Percentiles rank a stretch among this genome's conserved stretches.
These are phyloP conservation scores for Glyptemys insculpta DNA, from an alignment of 2,797 vertebrate species.

Conservation along the genomic window DNA sequence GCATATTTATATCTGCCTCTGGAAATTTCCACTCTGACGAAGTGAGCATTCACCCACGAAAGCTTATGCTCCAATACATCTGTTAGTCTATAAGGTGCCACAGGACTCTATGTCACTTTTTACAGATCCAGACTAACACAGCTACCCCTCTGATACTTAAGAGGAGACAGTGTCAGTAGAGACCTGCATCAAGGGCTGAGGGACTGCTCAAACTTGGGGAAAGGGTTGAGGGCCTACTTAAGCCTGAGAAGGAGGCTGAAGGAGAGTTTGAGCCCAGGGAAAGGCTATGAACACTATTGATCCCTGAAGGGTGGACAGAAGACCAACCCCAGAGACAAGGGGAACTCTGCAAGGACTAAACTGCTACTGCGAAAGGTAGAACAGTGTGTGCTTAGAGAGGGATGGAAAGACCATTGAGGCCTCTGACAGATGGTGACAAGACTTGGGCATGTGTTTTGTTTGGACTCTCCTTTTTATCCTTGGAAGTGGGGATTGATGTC, in stretches of 20 bases:
- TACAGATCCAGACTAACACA: no score
- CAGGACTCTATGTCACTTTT: no score
- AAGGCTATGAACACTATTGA: not conserved
- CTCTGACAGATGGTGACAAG: not conserved
- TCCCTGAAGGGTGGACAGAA: not conserved
- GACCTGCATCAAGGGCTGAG: not conserved
- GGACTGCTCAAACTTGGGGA: not conserved
- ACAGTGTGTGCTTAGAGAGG: not conserved
- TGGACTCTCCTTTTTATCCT: not conserved
- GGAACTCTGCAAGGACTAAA: not conserved
- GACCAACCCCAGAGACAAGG: not conserved
- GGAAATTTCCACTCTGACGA: no score
- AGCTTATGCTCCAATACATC: no score
- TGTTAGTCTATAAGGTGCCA: no score
- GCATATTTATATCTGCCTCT: no score
- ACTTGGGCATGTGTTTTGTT: not conserved
- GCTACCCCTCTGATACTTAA: no score
- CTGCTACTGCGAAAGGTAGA: not conserved
- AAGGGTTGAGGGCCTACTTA: not conserved
- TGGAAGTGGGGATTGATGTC: not conserved
- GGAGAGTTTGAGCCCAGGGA: not conserved
- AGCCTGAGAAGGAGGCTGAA: not conserved
- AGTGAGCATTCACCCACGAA: no score
- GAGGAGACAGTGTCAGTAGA: not conserved
- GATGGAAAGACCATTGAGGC: not conserved